Base-by-base conservation (phyloP, 2,113 vertebrate species). In the Phylloscopus whistleri region DNA sequence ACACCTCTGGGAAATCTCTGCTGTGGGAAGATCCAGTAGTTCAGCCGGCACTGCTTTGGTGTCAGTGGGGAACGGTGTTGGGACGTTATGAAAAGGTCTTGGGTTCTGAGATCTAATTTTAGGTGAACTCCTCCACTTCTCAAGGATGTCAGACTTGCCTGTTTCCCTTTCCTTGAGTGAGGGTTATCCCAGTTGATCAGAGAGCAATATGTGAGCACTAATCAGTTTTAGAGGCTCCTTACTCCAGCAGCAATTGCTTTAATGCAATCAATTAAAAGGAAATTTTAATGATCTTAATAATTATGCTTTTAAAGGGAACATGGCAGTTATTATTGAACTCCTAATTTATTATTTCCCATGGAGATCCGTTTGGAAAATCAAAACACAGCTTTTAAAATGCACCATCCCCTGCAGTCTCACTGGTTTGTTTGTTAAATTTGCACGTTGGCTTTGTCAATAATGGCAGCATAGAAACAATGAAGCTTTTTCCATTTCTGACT, bases 251-350 rank as follows among this genome's bases (percentile, higher is more conserved):
- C 11, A 67, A 80, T 90, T 91, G 56, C 72, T 86, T 67, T 88
- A 84, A 85, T 81, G 59, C 43, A 67, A 43, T 94, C 16, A 44
- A 89, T 97, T 95, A 66, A 95, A 93, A 70, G 72, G 69, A 80
- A 84, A 76, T 94, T 90, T 78, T 93, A 92, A 89, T 91, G 63
- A 53, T 89, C 48, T 79, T 68, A 63, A 60, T 93, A 92, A 93
- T 49, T 92, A 64, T 70, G 68, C 52, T 94, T 90, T 86, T 88
- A 84, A 56, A 87, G 73, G 69, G 79, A 94, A 93, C 51, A 82
- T 1, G 23, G 72, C 55, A 52, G 53, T 80, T 93, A 35, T 55
- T 92, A 93, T 52, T 76, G 90, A 93, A 55, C 39, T 48, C 51
- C 37, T 67, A 87, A 94, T 82, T 91, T 82, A 78, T 75, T 70